Evolutionary conservation across 1,140 invertebrate genomes (phyloP).

Genomic region (Cyphomyrmex costatus): DNA sequence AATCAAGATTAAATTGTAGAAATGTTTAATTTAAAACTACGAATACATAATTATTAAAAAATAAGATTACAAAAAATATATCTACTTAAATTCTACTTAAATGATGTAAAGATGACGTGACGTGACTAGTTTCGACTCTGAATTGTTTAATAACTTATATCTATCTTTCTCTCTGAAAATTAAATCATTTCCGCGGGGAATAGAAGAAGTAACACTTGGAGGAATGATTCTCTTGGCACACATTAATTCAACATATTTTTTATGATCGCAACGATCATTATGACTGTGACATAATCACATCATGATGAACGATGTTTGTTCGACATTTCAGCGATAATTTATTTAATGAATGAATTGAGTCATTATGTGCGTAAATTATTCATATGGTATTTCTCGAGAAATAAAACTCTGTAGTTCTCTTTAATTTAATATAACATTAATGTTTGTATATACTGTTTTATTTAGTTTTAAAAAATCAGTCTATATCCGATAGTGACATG

Average conservation of each 20-base stretch:
- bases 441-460: background rate
- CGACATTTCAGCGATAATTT: conserved; percentile 61
- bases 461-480: background rate
- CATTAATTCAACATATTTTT: conserved; percentile 68
- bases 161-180: conserved; percentile 43
- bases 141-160: too few relatives aligned
- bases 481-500: background rate
- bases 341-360: conserved; percentile 51
- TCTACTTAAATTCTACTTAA: too few relatives aligned
- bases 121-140: too few relatives aligned
- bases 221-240: conserved; percentile 34
- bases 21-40: too few relatives aligned
- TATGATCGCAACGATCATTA: conserved; percentile 53
- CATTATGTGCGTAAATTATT: conserved; percentile 43
- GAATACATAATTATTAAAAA: too few relatives aligned
- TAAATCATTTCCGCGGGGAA: conserved; percentile 34
- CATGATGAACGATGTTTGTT: conserved; percentile 39
- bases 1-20: too few relatives aligned
- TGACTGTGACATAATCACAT: conserved; percentile 37
- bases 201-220: background rate
- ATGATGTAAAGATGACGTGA: too few relatives aligned
- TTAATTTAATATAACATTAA: background rate
- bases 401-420: background rate
- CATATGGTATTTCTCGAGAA: conserved; percentile 8
- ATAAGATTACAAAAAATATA: too few relatives aligned